Conservation (phyloP, 2,113 vertebrate species). For the Colistium nudipinnis region DNA sequence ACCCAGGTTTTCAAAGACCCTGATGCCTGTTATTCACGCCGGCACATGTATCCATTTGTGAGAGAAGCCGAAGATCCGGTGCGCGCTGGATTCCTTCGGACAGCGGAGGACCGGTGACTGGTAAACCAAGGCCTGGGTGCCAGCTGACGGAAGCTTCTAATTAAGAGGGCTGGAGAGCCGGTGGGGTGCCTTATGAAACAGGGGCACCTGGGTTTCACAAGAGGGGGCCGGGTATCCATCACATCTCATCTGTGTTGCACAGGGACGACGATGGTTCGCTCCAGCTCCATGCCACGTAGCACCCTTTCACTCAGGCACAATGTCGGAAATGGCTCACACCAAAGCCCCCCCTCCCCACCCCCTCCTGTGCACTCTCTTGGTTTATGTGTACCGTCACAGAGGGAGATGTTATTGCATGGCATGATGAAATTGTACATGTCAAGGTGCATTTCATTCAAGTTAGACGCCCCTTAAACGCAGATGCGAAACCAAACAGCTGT, state of each 20-base stretch:
- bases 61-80: constrained; percentile 41
- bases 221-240: constrained; percentile 68
- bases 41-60: constrained; percentile 43
- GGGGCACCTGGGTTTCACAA: constrained; percentile 74
- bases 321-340: constrained; percentile 35
- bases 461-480: constrained; percentile 30
- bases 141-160: constrained; percentile 74
- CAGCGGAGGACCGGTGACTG: constrained; percentile 40
- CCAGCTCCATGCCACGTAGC: constrained; percentile 34
- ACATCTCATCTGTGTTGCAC: constrained; percentile 57
- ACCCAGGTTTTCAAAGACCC: constrained; percentile 37
- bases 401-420: constrained; percentile 56
- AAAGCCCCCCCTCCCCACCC: background rate
- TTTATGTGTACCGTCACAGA: constrained; percentile 48
- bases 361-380: constrained; percentile 30
- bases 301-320: constrained; percentile 37
- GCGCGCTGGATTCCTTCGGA: constrained; percentile 46
- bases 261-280: constrained; percentile 31
- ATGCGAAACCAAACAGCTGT: constrained; percentile 21
- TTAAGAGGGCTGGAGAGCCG: constrained; percentile 72
- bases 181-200: constrained; percentile 71
- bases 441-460: constrained; percentile 60
- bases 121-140: constrained; percentile 66
- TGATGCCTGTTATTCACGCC: constrained; percentile 19
- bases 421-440: constrained; percentile 62